Evolutionary conservation across 1,140 invertebrate species (phyloP), one percentile per base, ranked within the genome.

Genomic region (Zaprionus ornatus): DNA sequence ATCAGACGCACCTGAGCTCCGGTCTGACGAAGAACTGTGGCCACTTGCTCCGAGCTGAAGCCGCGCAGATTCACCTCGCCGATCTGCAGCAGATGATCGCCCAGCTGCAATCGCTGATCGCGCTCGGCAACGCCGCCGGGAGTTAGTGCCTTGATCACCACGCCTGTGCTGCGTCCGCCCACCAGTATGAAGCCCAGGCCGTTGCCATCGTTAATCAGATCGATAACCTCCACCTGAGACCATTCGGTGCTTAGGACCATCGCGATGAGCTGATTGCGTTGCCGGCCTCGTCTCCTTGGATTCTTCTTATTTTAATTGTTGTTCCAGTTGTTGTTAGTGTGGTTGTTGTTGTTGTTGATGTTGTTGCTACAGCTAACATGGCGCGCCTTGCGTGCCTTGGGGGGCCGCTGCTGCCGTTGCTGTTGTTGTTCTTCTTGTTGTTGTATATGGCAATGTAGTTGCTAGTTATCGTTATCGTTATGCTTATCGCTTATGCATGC

Each of bases 31-130:
- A 99, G 94, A 63, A 99, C 97, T 55, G 97, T 95, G 40, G 98
- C 98, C 71, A 99, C 98, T 92, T 98, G 98, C 91, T 99, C 98
- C 21, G 97, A 98, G 45, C 96, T 97, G 94, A 98, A 97, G 4
- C 98, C 97, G 52, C 97, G 95, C 64, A 99, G 94, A 93, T 97
- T 98, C 55, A 99, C 97, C 77, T 98, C 97, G 7, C 97, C 97
- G 74, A 99, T 98, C 94, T 99, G 98, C 59, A 99, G 94, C 59
- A 99, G 96, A 93, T 99, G 98, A 93, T 99, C 98, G 13, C 98
- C 98, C 92, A 97, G 96, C 91, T 97, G 97, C 62, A 99, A 93
- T 7, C 97, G 94, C 6, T 96, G 96, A 93, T 99, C 97, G 94
- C 97, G 94, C 93, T 99, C 97, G 17, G 98, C 97, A 9, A 98